Evolutionary conservation across 1,140 invertebrate species (phyloP), one percentile per base, ranked within the genome.

Genomic region (Pseudomyrmex pallidus): DNA sequence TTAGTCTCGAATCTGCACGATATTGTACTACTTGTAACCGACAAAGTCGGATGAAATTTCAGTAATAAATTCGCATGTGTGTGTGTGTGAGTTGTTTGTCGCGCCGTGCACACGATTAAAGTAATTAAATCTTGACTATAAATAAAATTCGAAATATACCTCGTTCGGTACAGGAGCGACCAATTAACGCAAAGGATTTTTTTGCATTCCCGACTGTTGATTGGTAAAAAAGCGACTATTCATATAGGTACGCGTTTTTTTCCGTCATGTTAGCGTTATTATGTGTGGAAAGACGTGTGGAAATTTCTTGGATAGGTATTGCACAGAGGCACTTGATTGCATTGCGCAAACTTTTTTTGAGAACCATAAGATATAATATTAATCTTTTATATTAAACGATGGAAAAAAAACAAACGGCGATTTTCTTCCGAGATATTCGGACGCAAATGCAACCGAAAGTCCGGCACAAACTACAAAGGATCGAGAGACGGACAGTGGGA

Each of bases 41-140:
- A 35, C 12, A 67, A 76, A 70, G 20, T 25, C 52, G 12, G 52
- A 68, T 78, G 70, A 59, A 68, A 70, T 70, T 78, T 78, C n/a
- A 56, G 35, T 52, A 46, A n/a, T 68, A 78, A 68, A 78, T 78
- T 68, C 52, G 35, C 35, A 35, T 35, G 35, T 5, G 35, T 35
- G 35, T 5, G 35, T 35, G 25, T 20, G 35, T 48, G 15, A 44
- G 54, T 59, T 1, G 13, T 25, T 48, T 0, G 20, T 59, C 20
- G 35, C 54, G 15, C 25, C 13, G 22, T 22, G n/a, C 15, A 54
- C 15, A 54, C 48, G 74, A 48, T 44, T n/a, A n/a, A 17, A 59
- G 66, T 61, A 80, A 80, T 80, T 72, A 54, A 80, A 80, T 72
- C 66, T 50, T 12, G 44, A 13, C 73, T 52, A 35, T 63, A 76